These are phyloP conservation scores for Pycnonotus jocosus DNA, from an alignment of 2,113 vertebrate species.

Conservation along the genomic window DNA sequence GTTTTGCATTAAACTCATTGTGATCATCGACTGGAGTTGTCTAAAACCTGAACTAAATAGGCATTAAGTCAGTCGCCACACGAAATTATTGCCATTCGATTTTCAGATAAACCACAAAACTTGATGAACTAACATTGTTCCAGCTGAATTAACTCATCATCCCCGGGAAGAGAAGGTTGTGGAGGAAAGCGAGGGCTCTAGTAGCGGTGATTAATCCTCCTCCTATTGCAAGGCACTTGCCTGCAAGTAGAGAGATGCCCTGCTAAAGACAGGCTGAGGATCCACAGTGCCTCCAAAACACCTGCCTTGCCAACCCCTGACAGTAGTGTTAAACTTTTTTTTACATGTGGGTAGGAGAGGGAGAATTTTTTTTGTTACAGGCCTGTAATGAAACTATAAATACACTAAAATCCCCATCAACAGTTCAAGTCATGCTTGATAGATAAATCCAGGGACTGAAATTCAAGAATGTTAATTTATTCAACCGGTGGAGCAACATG, in stretches of 20 bases:
- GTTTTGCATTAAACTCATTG: not conserved
- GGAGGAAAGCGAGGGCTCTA: not conserved
- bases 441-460: not conserved
- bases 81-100: constrained; percentile 67
- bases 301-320: not conserved
- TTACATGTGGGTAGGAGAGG: not conserved
- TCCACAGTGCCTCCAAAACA: not conserved
- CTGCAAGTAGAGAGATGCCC: not conserved
- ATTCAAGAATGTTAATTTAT: not conserved
- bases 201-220: constrained; percentile 49
- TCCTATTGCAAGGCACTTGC: not conserved
- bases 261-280: not conserved
- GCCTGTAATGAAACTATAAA: not conserved
- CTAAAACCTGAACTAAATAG: constrained; percentile 54
- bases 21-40: not conserved
- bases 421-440: not conserved
- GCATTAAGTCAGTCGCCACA: constrained; percentile 56
- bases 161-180: constrained; percentile 37
- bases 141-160: constrained; percentile 70
- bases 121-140: constrained; percentile 67
- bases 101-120: constrained; percentile 68
- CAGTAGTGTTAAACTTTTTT: not conserved
- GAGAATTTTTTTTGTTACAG: not conserved
- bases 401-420: constrained; percentile 6
- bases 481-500: not conserved